These are phyloP conservation scores for Melanostoma mellinum DNA, from an alignment of 2,888 invertebrate genomes.

Conservation along the genomic window DNA sequence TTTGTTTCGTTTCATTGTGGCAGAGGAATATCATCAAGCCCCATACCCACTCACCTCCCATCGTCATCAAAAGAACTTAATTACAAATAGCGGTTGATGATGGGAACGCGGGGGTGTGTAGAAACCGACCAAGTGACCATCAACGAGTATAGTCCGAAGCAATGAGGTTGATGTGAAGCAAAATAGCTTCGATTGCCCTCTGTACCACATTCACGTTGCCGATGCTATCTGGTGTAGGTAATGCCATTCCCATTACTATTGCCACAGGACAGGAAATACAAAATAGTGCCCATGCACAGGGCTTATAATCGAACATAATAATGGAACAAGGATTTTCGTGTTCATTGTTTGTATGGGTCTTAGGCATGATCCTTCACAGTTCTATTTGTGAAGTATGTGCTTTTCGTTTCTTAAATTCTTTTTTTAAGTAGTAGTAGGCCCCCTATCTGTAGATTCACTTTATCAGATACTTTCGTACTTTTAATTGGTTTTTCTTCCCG, in stretches of 20 bases:
- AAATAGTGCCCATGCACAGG: not conserved
- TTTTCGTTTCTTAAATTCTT: not conserved
- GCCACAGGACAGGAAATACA: conserved; percentile 5
- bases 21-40: not conserved
- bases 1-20: conserved; percentile 39
- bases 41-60: too few relatives aligned
- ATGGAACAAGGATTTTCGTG: conserved; percentile 60
- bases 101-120: not conserved
- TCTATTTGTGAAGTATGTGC: not conserved
- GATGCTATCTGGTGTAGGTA: conserved; percentile 29
- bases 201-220: conserved; percentile 3
- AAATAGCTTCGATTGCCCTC: conserved; percentile 28
- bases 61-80: conserved; percentile 21
- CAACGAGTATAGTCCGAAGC: not conserved
- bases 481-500: too few relatives aligned
- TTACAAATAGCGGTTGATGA: conserved; percentile 44
- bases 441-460: too few relatives aligned
- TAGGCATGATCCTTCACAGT: conserved; percentile 10
- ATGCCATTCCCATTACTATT: not conserved
- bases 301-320: conserved; percentile 39
- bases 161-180: conserved; percentile 43
- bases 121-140: not conserved
- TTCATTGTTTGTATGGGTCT: conserved; percentile 29
- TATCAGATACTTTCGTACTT: too few relatives aligned
- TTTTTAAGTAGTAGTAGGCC: too few relatives aligned